These are phyloP conservation scores for Myotis yumanensis DNA, from an alignment of 2,113 vertebrate species.

Conservation along the genomic window DNA sequence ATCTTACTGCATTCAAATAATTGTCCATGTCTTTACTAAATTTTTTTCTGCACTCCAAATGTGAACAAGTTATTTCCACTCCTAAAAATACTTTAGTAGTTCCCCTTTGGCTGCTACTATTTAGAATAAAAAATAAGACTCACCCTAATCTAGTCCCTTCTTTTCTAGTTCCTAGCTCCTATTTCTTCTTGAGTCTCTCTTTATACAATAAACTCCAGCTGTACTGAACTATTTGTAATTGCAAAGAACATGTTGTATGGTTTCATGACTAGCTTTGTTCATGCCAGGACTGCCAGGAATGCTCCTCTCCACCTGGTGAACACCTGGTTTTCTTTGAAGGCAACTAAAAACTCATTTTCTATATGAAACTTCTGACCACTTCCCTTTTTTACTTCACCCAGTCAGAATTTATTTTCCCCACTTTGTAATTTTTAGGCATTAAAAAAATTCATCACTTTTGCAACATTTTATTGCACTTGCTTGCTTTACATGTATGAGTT, in stretches of 20 bases:
- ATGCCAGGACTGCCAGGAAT: not conserved
- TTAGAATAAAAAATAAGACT: constrained; percentile 13
- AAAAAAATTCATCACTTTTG: not conserved
- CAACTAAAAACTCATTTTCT: constrained; percentile 35
- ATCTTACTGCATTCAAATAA: not conserved
- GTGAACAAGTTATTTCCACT: not conserved
- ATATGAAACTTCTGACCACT: constrained; percentile 43
- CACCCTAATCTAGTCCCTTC: not conserved
- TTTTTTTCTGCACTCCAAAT: not conserved
- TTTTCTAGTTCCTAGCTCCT: not conserved
- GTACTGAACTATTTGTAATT: not conserved
- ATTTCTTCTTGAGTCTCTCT: not conserved
- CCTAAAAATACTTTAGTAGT: not conserved
- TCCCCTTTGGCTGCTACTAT: not conserved
- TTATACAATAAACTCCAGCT: not conserved
- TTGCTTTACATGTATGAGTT: not conserved
- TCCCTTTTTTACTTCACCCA: constrained; percentile 40
- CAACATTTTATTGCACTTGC: not conserved
- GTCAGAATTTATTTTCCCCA: constrained; percentile 38
- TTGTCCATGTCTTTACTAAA: not conserved
- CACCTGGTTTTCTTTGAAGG: constrained; percentile 59
- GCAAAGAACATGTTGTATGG: not conserved
- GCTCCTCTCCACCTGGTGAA: constrained; percentile 47
- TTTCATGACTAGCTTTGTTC: not conserved
- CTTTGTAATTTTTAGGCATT: not conserved